Evolutionary conservation across 2,888 invertebrate genomes (phyloP), one percentile per base, ranked within the genome.

Genomic region (Hypolimnas misippus): DNA sequence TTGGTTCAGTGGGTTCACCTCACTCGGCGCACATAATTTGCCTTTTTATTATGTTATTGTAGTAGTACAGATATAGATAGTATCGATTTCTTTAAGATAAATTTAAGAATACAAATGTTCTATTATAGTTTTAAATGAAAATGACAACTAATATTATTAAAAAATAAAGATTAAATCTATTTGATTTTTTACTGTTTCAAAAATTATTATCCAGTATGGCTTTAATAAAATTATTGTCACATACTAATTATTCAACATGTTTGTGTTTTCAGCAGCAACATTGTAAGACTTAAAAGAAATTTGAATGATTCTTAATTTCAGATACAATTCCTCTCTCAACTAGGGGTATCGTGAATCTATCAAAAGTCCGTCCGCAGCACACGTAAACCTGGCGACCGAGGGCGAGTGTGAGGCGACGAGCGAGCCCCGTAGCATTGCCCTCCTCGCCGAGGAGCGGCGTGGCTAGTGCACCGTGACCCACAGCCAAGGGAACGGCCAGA

Each of bases 281-380:
- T 12, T 55, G 14, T 10, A 12, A 12, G 12, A 16, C 3, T 54
- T 57, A 63, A 77, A 84, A 69, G 53, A 69, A 77, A 10, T 82
- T 75, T 1, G 83, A 81, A 44, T 78, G 73, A 25, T 74, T 77
- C 54, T 81, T 81, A 10, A 86, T 81, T 73, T 85, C 83, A 2
- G 78, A 65, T 29, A 81, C 69, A n/a, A 81, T 73, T 6, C 76
- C 80, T 12, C 67, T 70, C 63, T 84, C 82, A 4, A 86, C 72
- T 2, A 85, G 75, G 8, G 84, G 85, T 49, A 74, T 57, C 0
- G 79, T 76, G 66, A 85, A 78, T 33, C 84, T 77, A 68, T 86
- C 84, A 40, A 83, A 77, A 8, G 63, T 57, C 42, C 69, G 70
- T 8, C 76, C 73, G 40, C 70, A 77, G 69, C 80, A 77, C 57